A percentile compares a stretch with the other conserved stretches of the same genome.
These are phyloP conservation scores for Drosophila ogumai DNA, from an alignment of 1,140 invertebrate species.

Conservation along the genomic window DNA sequence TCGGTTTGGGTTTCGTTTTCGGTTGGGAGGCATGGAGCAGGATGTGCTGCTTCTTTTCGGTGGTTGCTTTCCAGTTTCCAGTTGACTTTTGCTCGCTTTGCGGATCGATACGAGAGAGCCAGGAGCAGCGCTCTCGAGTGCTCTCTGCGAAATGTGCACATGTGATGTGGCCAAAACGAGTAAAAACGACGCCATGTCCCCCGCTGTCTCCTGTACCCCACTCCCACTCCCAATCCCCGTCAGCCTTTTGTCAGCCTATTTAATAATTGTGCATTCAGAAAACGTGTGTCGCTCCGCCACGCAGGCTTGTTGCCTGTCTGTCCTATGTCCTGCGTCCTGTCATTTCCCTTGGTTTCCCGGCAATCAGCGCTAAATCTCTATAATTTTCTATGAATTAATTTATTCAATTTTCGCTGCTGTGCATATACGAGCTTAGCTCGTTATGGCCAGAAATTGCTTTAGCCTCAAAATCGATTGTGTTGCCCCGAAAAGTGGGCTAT, in stretches of 20 bases:
- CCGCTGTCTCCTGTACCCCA: background rate
- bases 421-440: slow-evolving; percentile 49
- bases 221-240: slow-evolving; percentile 5
- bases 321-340: background rate
- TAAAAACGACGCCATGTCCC: slow-evolving; percentile 53
- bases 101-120: slow-evolving; percentile 65
- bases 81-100: slow-evolving; percentile 73
- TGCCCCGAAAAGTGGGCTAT: slow-evolving; percentile 7
- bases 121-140: slow-evolving; percentile 13
- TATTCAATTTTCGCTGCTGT: slow-evolving; percentile 61
- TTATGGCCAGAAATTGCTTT: slow-evolving; percentile 16
- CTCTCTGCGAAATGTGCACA: slow-evolving; percentile 71
- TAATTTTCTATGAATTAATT: slow-evolving; percentile 74
- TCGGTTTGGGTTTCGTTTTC: background rate
- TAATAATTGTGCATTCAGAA: slow-evolving; percentile 79
- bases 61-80: slow-evolving; percentile 81
- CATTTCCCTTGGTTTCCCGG: slow-evolving; percentile 7
- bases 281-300: slow-evolving; percentile 51
- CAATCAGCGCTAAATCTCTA: slow-evolving; percentile 67
- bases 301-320: slow-evolving; percentile 23
- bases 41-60: slow-evolving; percentile 58
- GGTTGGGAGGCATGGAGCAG: slow-evolving; percentile 16
- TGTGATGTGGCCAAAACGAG: slow-evolving; percentile 63
- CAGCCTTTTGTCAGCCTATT: slow-evolving; percentile 71
- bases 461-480: slow-evolving; percentile 14